Evolutionary conservation across 2,113 vertebrate species (phyloP), one percentile per base, ranked within the genome.

Genomic region (Cygnus atratus): DNA sequence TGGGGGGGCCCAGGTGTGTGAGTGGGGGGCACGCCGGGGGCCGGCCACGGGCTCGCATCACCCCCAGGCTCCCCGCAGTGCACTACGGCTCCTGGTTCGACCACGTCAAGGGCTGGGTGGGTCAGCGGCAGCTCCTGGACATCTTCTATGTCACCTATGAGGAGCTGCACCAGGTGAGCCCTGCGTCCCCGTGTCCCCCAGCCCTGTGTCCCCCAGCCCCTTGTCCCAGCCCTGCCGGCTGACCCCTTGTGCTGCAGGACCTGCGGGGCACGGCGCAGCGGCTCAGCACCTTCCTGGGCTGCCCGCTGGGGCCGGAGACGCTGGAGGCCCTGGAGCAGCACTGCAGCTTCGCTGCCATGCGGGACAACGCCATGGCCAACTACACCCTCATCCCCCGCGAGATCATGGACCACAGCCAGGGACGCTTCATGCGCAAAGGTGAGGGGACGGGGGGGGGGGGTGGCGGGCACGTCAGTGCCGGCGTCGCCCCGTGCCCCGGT

Each of bases 371-470:
- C 70, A 98, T 98, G 98, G 96, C 96, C 87, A 99, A 99, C 95
- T 98, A 98, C 92, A 95, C 96, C 6, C 98, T 98, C 3, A 37
- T 99, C 33, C 55, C 98, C 16, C 5, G 31, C 0, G 97, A 98
- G n/a, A 98, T 99, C 94, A 94, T 99, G 94, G 98, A 99, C 95
- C 98, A 99, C 54, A 98, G 84, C 89, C 98, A 97, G 84, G 97
- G 98, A 25, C 55, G 90, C 81, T 99, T 99, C 98, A 98, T 99
- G 98, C 97, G 99, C 68, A 99, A 98, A 97, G 99, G 99, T 99
- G 68, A 57, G 95, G 7, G 33, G 41, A 21, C 9, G 3, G 5
- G 16, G 9, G 5, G 16, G 9, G 18, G 29, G 18, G 9, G 2
- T 3, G 21, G 1, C 2, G 0, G 12, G 13, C 28, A 7, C 2